Evolutionary conservation across 2,888 invertebrate species (phyloP), one percentile per base, ranked within the genome.

Genomic region (Leistus spinibarbis): DNA sequence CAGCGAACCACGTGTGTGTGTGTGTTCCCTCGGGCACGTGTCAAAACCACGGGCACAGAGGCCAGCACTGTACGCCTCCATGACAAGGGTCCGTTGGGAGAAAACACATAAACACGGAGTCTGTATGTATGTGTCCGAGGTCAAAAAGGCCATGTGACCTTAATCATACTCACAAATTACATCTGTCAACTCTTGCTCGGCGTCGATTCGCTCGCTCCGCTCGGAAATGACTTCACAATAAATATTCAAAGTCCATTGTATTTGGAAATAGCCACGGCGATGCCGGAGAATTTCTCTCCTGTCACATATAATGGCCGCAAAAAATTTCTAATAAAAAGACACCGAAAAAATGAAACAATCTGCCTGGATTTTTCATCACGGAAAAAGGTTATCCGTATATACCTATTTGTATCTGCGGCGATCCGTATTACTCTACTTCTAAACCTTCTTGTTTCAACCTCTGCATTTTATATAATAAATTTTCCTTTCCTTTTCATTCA

Each of bases 131-230:
- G 27, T 2, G 16, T 10, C 4, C 40, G 69, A 22, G 71, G 71
- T 71, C 64, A 64, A 54, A 71, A 40, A 64, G 71, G 71, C 56
- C 64, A 54, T 54, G 62, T 23, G 71, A 71, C 71, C 71, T 71
- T 71, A 71, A 71, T 71, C 71, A 71, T 71, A 73, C 66, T 73
- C 72, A 64, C 66, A 73, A 73, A 73, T 73, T 73, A 73, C 72
- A 73, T 65, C 72, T 73, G 72, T 73, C 72, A 73, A 66, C 66
- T 66, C 72, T 24, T 73, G 53, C 56, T 57, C 72, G 27, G 64
- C 54, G 63, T 71, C 71, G 71, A 71, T 63, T 71, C 71, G 60
- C 27, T 40, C 23, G 64, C 24, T 23, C 64, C 20, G 27, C 64
- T 16, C 20, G 27, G 27, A 64, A 64, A 66, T 73, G 70, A 66